Evolutionary conservation across 2,888 invertebrate genomes (phyloP).

Genomic region (Pristionchus mayeri): DNA sequence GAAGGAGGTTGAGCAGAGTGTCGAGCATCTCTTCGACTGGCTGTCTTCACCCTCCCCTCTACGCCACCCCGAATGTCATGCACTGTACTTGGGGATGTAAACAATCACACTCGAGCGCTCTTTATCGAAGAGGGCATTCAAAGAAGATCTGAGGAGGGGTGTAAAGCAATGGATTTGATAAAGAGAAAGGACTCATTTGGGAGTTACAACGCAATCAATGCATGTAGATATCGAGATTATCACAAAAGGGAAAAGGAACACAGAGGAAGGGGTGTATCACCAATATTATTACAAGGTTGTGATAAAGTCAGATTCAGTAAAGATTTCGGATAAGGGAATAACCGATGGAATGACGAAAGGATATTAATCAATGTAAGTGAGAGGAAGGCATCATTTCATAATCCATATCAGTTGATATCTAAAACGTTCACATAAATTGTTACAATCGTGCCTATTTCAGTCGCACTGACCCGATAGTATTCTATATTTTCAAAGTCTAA

Average conservation of each 20-base stretch:
- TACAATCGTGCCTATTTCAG: slow-evolving; percentile 13
- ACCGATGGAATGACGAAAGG: slow-evolving; percentile 7
- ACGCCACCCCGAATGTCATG: background rate
- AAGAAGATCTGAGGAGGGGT: background rate
- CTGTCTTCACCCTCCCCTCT: background rate
- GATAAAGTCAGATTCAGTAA: slow-evolving; percentile 2
- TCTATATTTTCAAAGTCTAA: background rate
- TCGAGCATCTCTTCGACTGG: background rate
- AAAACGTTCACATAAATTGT: background rate
- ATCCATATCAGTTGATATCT: background rate
- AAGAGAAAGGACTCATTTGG: background rate
- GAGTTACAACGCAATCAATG: slow-evolving; percentile 16
- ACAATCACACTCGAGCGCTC: background rate
- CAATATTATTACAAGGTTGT: background rate
- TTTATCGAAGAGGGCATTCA: background rate
- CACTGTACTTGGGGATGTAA: background rate
- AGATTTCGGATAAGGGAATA: background rate
- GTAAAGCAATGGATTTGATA: slow-evolving; percentile 16
- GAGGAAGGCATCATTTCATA: slow-evolving; percentile 5
- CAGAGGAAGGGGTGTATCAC: background rate
- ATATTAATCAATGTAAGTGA: background rate
- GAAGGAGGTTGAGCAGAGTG: background rate
- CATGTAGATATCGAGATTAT: slow-evolving; percentile 8
- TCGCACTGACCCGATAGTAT: background rate
- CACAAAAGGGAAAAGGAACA: background rate